Evolutionary conservation across 2,888 invertebrate species (phyloP), one percentile per base, ranked within the genome.

Genomic region (Drosophila nigritarsus): DNA sequence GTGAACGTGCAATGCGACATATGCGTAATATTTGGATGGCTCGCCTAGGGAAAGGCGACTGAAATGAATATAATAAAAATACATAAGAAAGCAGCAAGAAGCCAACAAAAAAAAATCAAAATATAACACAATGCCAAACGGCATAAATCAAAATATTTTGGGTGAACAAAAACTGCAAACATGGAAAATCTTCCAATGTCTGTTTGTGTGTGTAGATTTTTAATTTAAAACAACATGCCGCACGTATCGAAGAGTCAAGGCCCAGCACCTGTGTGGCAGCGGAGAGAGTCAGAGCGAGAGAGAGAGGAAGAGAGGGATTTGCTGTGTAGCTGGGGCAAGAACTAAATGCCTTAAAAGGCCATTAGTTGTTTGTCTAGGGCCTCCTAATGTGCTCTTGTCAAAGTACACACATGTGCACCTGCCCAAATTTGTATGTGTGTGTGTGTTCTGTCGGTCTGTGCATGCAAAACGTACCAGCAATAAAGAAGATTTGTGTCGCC

Each of bases 401-500:
- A 87, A 82, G 64, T 72, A 69, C 80, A 70, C 80, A 80, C 77
- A 80, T 36, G 65, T 65, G 75, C 50, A 63, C 65, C 65, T 55
- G 50, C 48, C 40, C n/a, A 18, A 32, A 38, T 60, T 50, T 48
- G 29, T 58, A 34, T 65, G 42, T 32, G 24, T 48, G 48, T 54
- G 29, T 50, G 56, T 45, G 42, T 15, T 40, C 49, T 56, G 72
- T 55, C 83, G 78, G 86, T 67, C 80, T 82, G 73, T 76, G 85
- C 72, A 77, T 77, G 73, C 86, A 75, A 88, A 85, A 89, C 85
- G 88, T 85, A 89, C 71, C 83, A 83, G 90, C 85, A 85, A 85
- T 85, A 85, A 85, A 85, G 90, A 89, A 85, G 85, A 86, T 86
- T 86, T 85, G 85, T 85, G 90, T 85, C 81, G 77, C 85, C 83